Evolutionary conservation across 1,140 invertebrate genomes (phyloP).

Genomic region (Drosophila auraria): DNA sequence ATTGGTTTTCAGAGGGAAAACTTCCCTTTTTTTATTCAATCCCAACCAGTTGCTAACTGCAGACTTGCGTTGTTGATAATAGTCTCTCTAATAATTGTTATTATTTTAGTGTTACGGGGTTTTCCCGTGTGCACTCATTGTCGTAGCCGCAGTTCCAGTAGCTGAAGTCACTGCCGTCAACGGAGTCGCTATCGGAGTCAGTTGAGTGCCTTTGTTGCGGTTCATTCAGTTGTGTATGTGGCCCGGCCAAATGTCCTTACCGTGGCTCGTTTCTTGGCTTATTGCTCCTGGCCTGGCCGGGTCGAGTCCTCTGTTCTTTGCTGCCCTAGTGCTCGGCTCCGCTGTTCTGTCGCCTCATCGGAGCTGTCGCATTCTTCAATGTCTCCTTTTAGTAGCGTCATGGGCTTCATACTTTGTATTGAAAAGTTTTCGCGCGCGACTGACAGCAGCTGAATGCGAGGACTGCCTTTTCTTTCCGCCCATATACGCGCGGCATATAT

Average conservation of each 20-base stretch:
- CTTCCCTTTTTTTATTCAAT: neutral
- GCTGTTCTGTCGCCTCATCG: constrained; percentile 33
- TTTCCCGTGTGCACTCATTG: constrained; percentile 8
- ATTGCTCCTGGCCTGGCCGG: constrained; percentile 15
- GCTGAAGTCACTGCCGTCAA: constrained; percentile 28
- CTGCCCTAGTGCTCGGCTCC: neutral
- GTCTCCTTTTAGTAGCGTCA: constrained; percentile 66
- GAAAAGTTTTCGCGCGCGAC: constrained; percentile 67
- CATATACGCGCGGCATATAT: neutral
- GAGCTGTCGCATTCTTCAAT: constrained; percentile 69
- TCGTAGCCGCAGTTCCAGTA: constrained; percentile 3
- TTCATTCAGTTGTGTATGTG: constrained; percentile 64
- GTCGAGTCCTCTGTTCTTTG: neutral
- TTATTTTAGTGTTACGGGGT: neutral
- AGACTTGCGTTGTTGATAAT: no score
- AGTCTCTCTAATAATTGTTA: neutral
- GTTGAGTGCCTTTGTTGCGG: constrained; percentile 69
- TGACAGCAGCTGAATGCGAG: constrained; percentile 34
- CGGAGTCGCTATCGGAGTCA: constrained; percentile 39
- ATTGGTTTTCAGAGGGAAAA: no score
- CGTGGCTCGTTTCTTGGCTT: constrained; percentile 32
- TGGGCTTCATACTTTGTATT: constrained; percentile 76
- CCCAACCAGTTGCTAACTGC: neutral
- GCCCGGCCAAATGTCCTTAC: constrained; percentile 35
- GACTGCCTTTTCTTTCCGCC: constrained; percentile 37